Percentiles rank a stretch among this genome's conserved stretches.
Conservation (phyloP, 30 jellyfish, hydroid and myxozoan genomes). For the Nemopilema nomurai region DNA sequence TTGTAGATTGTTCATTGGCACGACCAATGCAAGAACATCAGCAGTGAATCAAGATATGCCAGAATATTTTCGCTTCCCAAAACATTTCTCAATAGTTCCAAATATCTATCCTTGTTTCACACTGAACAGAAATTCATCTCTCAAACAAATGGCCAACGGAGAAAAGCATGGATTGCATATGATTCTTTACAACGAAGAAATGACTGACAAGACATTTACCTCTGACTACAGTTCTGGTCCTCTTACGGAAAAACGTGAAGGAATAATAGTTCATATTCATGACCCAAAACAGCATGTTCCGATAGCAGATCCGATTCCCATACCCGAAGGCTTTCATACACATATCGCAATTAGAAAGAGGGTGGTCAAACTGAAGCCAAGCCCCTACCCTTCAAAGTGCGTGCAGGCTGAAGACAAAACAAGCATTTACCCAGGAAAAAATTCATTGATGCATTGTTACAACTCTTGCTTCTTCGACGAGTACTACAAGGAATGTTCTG, state of each 20-base stretch:
- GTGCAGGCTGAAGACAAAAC: not conserved
- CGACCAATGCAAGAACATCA: not conserved
- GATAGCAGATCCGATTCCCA: not conserved
- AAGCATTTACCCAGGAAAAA: constrained; percentile 15
- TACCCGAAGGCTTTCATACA: constrained; percentile 30
- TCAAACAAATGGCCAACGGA: constrained; percentile 20
- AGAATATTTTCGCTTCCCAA: constrained; percentile 18
- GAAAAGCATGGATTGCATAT: constrained; percentile 23
- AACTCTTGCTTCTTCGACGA: not conserved
- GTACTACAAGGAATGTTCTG: constrained; percentile 3
- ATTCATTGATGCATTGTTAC: not conserved
- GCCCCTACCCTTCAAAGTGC: constrained; percentile 27
- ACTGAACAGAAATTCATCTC: constrained; percentile 29
- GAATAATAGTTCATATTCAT: constrained; percentile 1
- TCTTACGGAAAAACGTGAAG: constrained; percentile 1
- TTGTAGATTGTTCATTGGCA: constrained; percentile 35
- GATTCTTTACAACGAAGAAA: constrained; percentile 26
- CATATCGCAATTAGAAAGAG: not conserved
- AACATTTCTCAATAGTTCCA: constrained; percentile 5
- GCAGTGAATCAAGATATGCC: not conserved
- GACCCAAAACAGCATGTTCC: constrained; percentile 16
- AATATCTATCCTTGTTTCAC: constrained; percentile 34
- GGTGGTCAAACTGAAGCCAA: not conserved
- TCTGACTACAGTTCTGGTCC: not conserved
- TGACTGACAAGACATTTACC: not conserved